Percentiles rank a stretch among this genome's conserved stretches.
Conservation (phyloP, 2,113 vertebrate species). For the Polypterus senegalus region DNA sequence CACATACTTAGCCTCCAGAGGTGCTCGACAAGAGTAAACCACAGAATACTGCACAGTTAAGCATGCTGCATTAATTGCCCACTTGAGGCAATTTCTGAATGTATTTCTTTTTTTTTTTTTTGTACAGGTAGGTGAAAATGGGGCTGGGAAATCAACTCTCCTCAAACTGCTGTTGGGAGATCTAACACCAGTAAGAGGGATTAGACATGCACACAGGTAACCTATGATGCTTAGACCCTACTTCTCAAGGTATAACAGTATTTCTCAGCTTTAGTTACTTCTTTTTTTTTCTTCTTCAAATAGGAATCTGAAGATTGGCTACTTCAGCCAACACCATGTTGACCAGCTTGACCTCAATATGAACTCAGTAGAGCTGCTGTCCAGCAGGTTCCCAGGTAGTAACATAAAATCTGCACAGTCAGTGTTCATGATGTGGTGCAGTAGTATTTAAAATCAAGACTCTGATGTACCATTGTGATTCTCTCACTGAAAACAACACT, state of each 20-base stretch:
- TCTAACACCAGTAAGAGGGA: conserved; percentile 65
- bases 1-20: no score
- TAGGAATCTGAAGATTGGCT: conserved; percentile 93
- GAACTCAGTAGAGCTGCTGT: conserved; percentile 79
- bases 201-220: conserved; percentile 85
- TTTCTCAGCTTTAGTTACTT: no score
- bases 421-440: no score
- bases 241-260: no score
- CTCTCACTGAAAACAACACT: no score
- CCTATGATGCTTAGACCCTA: background rate
- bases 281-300: background rate
- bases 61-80: no score
- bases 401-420: background rate
- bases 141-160: conserved; percentile 87
- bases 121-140: conserved; percentile 85
- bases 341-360: conserved; percentile 93
- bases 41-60: no score
- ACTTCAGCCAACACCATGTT: conserved; percentile 95
- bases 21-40: no score
- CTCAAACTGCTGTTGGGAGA: conserved; percentile 92
- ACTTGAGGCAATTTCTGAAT: no score
- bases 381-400: conserved; percentile 83
- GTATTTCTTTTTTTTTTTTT: conserved; percentile 16
- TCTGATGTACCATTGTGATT: background rate
- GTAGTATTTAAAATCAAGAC: background rate